phyloP scores from a whole-genome alignment of 2,113 vertebrate genomes.

The Nicator chloris region DNA sequence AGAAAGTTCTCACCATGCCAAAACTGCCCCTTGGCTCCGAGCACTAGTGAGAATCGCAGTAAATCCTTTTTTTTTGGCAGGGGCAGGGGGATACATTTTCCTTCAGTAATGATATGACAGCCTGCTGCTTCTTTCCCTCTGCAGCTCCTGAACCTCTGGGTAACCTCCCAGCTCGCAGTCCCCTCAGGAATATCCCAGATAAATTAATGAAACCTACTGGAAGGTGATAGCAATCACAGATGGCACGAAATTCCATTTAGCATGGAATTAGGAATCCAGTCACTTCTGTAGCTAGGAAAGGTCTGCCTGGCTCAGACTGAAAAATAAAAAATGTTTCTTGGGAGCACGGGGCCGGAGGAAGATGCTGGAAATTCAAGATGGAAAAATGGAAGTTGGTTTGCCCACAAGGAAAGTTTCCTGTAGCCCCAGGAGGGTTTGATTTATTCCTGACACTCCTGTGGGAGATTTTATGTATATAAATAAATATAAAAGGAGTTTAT shows the following conservation, averaged over 20 bases:
- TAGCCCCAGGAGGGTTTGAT: not conserved
- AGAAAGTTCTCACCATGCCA: not conserved
- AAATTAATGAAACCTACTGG: conserved; percentile 11
- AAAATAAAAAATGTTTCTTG: not conserved
- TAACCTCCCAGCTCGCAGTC: not conserved
- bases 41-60: not conserved
- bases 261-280: not conserved
- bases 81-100: not conserved
- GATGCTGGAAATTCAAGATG: not conserved
- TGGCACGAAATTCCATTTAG: not conserved
- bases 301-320: not conserved
- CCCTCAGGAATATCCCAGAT: conserved; percentile 15
- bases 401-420: not conserved
- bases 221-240: conserved; percentile 11
- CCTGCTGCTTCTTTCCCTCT: not conserved
- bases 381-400: not conserved
- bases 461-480: not conserved
- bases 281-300: not conserved
- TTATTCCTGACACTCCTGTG: not conserved
- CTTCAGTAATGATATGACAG: conserved; percentile 1
- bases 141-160: not conserved
- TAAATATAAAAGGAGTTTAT: not conserved
- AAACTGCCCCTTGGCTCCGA: conserved; percentile 5
- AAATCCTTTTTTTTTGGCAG: not conserved
- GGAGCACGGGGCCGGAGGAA: not conserved